These are phyloP conservation scores for Trachurus trachurus DNA, from an alignment of 2,797 vertebrate genomes.

Conservation along the genomic window DNA sequence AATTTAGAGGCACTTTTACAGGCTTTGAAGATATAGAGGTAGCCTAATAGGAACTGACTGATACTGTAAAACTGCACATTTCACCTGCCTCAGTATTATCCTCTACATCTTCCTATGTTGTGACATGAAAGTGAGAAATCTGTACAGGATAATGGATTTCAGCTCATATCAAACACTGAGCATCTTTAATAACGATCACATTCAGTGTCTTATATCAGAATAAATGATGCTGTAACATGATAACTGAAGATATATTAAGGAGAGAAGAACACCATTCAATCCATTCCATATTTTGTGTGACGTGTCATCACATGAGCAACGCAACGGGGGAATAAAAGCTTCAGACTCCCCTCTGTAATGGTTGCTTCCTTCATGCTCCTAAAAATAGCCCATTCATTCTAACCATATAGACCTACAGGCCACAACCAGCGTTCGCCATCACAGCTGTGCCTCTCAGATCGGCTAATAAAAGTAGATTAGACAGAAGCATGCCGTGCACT, in stretches of 20 bases:
- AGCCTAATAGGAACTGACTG: too few relatives aligned
- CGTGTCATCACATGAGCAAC: not conserved
- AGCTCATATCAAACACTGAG: not conserved
- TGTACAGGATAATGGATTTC: not conserved
- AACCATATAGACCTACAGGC: constrained; percentile 55
- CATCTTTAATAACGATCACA: not conserved
- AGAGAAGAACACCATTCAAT: not conserved
- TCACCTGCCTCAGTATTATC: too few relatives aligned
- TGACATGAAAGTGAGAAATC: not conserved
- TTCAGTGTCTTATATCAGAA: not conserved
- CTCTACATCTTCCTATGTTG: not conserved
- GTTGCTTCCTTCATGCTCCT: constrained; percentile 62
- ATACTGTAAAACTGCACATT: too few relatives aligned
- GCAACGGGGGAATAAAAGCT: constrained; percentile 14
- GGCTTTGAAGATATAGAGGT: too few relatives aligned
- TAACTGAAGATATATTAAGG: not conserved
- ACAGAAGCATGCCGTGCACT: constrained; percentile 8
- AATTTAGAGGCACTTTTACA: not conserved
- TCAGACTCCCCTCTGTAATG: constrained; percentile 55
- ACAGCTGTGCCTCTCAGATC: constrained; percentile 56
- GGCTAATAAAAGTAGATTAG: constrained; percentile 25
- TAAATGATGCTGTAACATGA: not conserved
- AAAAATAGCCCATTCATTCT: constrained; percentile 79
- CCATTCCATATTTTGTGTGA: constrained; percentile 4
- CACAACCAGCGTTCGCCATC: constrained; percentile 42